Evolutionary conservation across 2,888 invertebrate species (phyloP), one percentile per base, ranked within the genome.

Genomic region (Meghimatium bilineatum): DNA sequence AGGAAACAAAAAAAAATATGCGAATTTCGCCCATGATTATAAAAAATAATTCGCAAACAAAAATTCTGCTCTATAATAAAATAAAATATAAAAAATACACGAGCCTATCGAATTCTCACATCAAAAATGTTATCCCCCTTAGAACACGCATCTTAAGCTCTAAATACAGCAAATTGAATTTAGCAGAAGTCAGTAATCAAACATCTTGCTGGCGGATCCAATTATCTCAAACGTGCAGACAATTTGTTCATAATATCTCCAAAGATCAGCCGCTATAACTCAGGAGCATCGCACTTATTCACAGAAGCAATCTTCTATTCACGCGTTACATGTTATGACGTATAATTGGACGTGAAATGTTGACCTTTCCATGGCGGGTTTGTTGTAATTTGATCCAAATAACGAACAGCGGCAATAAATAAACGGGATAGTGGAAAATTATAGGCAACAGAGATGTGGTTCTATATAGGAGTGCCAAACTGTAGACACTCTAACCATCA

Each of bases 131-230:
- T 34, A 8, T 67, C 67, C 14, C 17, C 23, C 23, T 23, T 23
- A 67, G 12, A 67, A 67, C 67, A 34, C 36, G 34, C 1, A 23
- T 67, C 17, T 67, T 34, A 67, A 67, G 23, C 8, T 32, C 17
- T 67, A 67, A 67, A 67, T 67, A 32, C 34, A 17, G 34, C 8
- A 67, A 67, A 67, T 67, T 67, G 36, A 36, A 67, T 67, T 67
- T 34, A 32, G 34, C 67, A 12, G 34, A 10, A 67, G 32, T 14
- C 14, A 67, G 67, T 34, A 67, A 67, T 67, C 67, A 67, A 34
- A 32, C 67, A 3, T 20, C 67, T 12, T 67, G 67, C 34, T 67
- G 5, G 67, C 67, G 67, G 67, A 67, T 67, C 20, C 67, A 17
- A 67, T 67, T 67, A 34, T 67, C 67, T 67, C 20, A 34, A 36